Evolutionary conservation across 1,140 invertebrate species (phyloP).

Genomic region (Aporrectodea caliginosa): DNA sequence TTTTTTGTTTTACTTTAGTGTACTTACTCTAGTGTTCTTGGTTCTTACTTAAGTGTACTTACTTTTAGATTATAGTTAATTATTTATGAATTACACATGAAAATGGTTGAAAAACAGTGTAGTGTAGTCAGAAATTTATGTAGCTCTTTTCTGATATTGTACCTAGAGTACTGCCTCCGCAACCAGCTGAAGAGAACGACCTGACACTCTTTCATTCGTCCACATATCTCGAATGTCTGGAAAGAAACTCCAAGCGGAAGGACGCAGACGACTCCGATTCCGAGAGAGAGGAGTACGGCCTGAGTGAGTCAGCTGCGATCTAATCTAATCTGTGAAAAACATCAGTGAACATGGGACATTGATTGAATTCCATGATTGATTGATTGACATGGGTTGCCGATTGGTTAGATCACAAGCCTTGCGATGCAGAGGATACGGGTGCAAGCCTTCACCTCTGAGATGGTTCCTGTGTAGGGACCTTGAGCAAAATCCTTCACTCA

Average conservation of each 20-base stretch:
- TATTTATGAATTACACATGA: background rate
- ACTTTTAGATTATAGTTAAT: background rate
- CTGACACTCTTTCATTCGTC: slow-evolving; percentile 29
- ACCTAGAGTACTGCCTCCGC: slow-evolving; percentile 15
- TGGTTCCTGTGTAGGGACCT: too few species aligned
- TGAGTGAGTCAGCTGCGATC: too few species aligned
- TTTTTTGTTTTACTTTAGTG: background rate
- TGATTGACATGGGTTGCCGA: background rate
- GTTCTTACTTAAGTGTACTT: background rate
- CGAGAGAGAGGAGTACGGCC: slow-evolving; percentile 6
- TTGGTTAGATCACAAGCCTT: background rate
- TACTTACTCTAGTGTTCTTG: background rate
- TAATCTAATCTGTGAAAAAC: too few species aligned
- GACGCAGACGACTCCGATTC: background rate
- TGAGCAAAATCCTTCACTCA: too few species aligned
- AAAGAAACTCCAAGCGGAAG: background rate
- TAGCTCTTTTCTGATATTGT: background rate
- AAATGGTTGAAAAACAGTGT: background rate
- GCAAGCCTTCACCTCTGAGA: too few species aligned
- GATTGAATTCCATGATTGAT: background rate
- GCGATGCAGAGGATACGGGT: background rate
- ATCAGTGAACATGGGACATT: too few species aligned
- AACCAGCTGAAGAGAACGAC: slow-evolving; percentile 23
- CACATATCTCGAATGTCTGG: slow-evolving; percentile 29
- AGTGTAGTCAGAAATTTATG: background rate